Percentiles rank a stretch among this genome's conserved stretches.
Conservation (phyloP, 30 jellyfish, hydroid and myxozoan species). For the Turritopsis rubra region DNA sequence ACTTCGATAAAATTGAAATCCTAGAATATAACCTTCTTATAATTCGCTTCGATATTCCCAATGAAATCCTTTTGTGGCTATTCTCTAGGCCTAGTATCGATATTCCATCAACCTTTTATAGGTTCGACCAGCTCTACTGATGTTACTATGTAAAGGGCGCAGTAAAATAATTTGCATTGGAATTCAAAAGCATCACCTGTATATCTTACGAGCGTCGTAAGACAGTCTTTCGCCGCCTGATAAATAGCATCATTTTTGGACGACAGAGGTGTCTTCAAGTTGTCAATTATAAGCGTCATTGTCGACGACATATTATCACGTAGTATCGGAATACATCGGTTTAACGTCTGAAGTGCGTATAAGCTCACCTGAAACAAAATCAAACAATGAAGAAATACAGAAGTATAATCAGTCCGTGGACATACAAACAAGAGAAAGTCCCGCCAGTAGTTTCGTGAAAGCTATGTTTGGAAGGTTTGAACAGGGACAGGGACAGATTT, state of each 20-base stretch:
- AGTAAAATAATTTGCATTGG: background rate
- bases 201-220: constrained; percentile 48
- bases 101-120: too few species aligned
- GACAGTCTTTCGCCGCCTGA: constrained; percentile 71
- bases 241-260: constrained; percentile 82
- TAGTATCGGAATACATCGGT: constrained; percentile 67
- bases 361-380: constrained; percentile 46
- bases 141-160: too few species aligned
- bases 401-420: background rate
- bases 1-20: too few species aligned
- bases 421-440: background rate
- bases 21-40: too few species aligned
- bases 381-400: background rate
- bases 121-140: too few species aligned
- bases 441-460: background rate
- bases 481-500: too few species aligned
- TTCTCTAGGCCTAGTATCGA: too few species aligned
- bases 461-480: background rate
- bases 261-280: constrained; percentile 64
- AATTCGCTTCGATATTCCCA: too few species aligned
- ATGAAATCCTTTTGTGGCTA: too few species aligned
- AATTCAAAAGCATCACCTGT: constrained; percentile 41
- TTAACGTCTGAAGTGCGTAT: constrained; percentile 75
- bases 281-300: constrained; percentile 51
- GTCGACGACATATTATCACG: constrained; percentile 69